These are phyloP conservation scores for Caerostris extrusa DNA, from an alignment of 1,140 invertebrate genomes.

Conservation along the genomic window DNA sequence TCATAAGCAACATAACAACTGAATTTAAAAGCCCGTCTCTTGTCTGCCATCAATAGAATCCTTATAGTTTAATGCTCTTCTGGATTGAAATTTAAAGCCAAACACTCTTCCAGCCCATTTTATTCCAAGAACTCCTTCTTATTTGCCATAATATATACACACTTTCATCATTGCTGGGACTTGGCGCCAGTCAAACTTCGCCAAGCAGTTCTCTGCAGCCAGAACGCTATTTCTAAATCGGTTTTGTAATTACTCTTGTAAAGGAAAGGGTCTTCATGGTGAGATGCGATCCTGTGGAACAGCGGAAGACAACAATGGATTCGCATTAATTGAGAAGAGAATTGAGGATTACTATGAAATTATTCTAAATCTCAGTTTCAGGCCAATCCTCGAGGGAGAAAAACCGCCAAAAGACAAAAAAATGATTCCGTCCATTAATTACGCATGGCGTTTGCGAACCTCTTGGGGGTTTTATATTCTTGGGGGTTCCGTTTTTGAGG, in stretches of 20 bases:
- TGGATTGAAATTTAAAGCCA: not conserved
- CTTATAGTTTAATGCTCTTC: slow-evolving; percentile 3
- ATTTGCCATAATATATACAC: not conserved
- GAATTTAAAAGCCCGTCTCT: not conserved
- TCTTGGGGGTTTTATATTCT: not conserved
- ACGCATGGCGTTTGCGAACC: not conserved
- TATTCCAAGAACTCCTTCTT: not conserved
- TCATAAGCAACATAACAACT: no score
- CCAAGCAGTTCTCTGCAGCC: not conserved
- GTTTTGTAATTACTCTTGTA: slow-evolving; percentile 35
- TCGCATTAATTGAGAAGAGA: slow-evolving; percentile 22
- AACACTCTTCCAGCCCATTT: not conserved
- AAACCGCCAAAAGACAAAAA: slow-evolving; percentile 5
- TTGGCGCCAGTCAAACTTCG: not conserved
- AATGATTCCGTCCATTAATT: slow-evolving; percentile 34
- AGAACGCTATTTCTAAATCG: not conserved
- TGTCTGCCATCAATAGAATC: slow-evolving; percentile 9
- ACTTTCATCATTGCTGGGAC: not conserved
- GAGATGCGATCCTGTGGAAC: not conserved
- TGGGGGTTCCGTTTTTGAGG: slow-evolving; percentile 2
- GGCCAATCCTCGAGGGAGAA: not conserved
- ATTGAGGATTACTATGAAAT: slow-evolving; percentile 13
- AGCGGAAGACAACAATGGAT: not conserved
- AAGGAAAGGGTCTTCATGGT: not conserved
- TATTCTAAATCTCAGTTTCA: not conserved